Evolutionary conservation across 2,888 invertebrate genomes (phyloP).

Genomic region (Neoitamus cyanurus): DNA sequence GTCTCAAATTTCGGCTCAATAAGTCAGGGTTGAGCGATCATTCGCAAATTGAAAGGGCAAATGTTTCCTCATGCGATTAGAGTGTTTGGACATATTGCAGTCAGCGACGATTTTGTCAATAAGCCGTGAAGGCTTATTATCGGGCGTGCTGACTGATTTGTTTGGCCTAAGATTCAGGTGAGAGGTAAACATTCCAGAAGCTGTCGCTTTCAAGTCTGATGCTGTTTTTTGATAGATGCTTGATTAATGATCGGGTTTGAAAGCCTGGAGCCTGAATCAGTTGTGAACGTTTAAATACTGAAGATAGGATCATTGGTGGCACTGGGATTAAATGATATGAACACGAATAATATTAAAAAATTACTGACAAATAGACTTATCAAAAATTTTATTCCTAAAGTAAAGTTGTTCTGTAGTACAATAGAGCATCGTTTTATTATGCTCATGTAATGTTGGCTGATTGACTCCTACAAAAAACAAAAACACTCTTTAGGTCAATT

Average conservation of each 20-base stretch:
- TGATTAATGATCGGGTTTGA: neutral
- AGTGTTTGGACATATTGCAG: neutral
- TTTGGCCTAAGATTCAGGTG: neutral
- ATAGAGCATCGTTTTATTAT: too few relatives aligned
- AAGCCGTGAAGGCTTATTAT: neutral
- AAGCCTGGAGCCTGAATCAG: neutral
- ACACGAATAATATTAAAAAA: neutral
- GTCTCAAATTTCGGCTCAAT: neutral
- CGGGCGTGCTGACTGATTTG: neutral
- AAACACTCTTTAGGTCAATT: too few relatives aligned
- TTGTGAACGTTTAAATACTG: neutral
- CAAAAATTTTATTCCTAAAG: too few relatives aligned
- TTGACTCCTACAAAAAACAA: too few relatives aligned
- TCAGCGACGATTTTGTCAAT: neutral
- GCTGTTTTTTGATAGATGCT: neutral
- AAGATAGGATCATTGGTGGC: neutral
- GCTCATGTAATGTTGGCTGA: too few relatives aligned
- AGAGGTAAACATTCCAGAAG: neutral
- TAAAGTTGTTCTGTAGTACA: too few relatives aligned
- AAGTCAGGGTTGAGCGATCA: neutral
- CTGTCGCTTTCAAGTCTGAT: neutral
- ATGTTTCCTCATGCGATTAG: neutral
- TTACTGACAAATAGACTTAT: too few relatives aligned
- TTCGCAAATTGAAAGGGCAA: neutral
- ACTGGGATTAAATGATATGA: neutral